These are phyloP conservation scores for Falco rusticolus DNA, from an alignment of 2,797 vertebrate species.

Conservation along the genomic window DNA sequence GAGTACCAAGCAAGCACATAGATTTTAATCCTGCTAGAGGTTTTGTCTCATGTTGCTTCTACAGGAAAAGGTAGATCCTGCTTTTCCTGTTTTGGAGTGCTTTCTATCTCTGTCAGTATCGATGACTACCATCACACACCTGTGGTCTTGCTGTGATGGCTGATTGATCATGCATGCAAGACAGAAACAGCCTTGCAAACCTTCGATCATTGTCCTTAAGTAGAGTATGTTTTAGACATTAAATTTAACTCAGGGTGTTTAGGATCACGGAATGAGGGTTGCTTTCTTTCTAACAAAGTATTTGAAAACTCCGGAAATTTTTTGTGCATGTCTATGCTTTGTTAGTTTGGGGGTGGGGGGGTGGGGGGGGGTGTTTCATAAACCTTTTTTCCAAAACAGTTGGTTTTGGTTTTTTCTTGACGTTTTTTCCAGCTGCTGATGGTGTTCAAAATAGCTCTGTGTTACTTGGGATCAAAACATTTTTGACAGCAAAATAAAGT, in stretches of 20 bases:
- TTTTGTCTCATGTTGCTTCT: not conserved
- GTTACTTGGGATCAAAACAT: not conserved
- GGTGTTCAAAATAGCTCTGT: not conserved
- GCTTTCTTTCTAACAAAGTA: not conserved
- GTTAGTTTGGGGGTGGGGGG: fast-evolving
- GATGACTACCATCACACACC: not conserved
- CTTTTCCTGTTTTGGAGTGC: not conserved
- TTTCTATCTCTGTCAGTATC: not conserved
- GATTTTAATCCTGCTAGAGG: not conserved
- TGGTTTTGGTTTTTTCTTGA: not conserved
- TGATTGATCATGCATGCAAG: not conserved
- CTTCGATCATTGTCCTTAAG: not conserved
- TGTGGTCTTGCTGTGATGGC: not conserved
- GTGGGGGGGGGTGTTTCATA: not conserved
- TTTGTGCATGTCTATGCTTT: not conserved
- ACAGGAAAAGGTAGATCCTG: not conserved
- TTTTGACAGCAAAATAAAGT: slow-evolving; percentile 27
- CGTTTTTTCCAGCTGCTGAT: slow-evolving; percentile 7
- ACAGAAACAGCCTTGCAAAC: not conserved
- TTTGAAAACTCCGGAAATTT: not conserved
- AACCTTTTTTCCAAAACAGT: not conserved
- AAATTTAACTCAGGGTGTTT: not conserved
- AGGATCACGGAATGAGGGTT: not conserved
- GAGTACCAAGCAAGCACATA: not conserved
- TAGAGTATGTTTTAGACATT: not conserved